A percentile compares a stretch with the other conserved stretches of the same genome.
phyloP scores from a whole-genome alignment of 2,888 invertebrate species.

The Lissocephala sabroskyi region DNA sequence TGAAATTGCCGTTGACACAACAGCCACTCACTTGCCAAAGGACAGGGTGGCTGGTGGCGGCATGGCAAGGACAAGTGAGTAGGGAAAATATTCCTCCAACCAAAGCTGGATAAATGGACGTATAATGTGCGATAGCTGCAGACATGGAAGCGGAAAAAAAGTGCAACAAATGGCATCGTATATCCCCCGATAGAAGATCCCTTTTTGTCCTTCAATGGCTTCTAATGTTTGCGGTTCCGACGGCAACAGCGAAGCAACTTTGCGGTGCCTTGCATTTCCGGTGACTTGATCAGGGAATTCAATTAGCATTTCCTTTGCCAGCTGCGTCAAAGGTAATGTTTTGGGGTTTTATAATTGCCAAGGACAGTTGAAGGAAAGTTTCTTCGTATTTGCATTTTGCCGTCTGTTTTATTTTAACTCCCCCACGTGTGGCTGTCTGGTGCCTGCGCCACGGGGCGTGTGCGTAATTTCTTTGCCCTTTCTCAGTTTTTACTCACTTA shows the following conservation, averaged over 20 bases:
- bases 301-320: slow-evolving; percentile 53
- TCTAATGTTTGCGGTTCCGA: slow-evolving; percentile 44
- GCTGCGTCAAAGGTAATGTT: background rate
- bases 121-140: slow-evolving; percentile 4
- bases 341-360: background rate
- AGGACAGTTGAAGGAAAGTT: background rate
- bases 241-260: too few species aligned
- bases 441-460: slow-evolving; percentile 40
- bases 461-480: slow-evolving; percentile 46
- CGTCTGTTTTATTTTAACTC: slow-evolving; percentile 24
- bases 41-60: too few species aligned
- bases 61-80: too few species aligned
- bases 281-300: slow-evolving; percentile 45
- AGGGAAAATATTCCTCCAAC: slow-evolving; percentile 2
- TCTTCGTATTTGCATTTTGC: slow-evolving; percentile 38
- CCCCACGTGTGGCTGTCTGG: slow-evolving; percentile 20
- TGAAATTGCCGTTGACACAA: slow-evolving; percentile 39
- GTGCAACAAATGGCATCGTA: slow-evolving; percentile 20
- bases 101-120: slow-evolving; percentile 30
- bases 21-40: too few species aligned
- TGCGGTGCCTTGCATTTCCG: slow-evolving; percentile 20
- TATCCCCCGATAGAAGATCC: slow-evolving; percentile 30
- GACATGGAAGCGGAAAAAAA: slow-evolving; percentile 7
- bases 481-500: too few species aligned
- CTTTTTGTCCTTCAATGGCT: slow-evolving; percentile 16